Evolutionary conservation across 2,113 vertebrate species (phyloP).

Genomic region (Anhinga anhinga): DNA sequence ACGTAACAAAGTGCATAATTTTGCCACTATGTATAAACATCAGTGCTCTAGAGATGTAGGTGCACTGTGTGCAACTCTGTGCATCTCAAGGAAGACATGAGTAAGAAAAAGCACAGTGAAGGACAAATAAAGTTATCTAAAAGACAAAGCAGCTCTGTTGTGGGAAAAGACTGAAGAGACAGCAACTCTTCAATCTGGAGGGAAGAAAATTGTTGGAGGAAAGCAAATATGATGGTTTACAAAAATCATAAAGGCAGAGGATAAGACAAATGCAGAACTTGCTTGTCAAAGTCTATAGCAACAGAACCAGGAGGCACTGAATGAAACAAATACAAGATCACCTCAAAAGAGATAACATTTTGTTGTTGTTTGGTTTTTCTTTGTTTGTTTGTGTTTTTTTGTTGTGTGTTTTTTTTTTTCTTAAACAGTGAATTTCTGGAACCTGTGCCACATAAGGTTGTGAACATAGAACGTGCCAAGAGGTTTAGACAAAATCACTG

Average conservation of each 20-base stretch:
- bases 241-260: background rate
- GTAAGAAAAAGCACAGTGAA: background rate
- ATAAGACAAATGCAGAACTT: background rate
- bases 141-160: background rate
- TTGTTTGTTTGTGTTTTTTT: too few species aligned
- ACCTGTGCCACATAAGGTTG: background rate
- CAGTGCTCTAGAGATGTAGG: background rate
- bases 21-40: background rate
- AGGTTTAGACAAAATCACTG: background rate
- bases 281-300: background rate
- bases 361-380: background rate
- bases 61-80: background rate
- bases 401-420: background rate
- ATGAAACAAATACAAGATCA: background rate
- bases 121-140: background rate
- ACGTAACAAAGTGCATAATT: background rate
- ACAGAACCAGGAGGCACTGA: background rate
- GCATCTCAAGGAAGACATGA: background rate
- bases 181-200: background rate
- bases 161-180: background rate
- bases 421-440: background rate
- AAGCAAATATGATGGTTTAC: background rate
- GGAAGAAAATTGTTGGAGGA: background rate
- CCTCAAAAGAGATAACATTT: background rate
- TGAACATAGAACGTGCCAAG: background rate